These are phyloP conservation scores for Cephus rjabovi DNA, from an alignment of 2,888 invertebrate species.

Conservation along the genomic window DNA sequence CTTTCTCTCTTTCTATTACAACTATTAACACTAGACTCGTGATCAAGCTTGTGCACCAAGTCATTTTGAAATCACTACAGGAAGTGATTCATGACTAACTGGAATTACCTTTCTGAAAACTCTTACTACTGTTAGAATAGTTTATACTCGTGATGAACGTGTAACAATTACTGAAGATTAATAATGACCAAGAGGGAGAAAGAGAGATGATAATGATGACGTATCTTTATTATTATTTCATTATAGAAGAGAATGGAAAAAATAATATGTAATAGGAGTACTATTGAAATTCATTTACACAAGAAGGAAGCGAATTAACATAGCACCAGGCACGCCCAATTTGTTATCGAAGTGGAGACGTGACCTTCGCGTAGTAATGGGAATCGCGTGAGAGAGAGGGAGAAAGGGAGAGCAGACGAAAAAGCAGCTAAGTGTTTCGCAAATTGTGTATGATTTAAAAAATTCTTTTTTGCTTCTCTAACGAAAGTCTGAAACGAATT, in stretches of 20 bases:
- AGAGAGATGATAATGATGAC: too few relatives aligned
- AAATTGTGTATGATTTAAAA: neutral
- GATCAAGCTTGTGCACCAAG: neutral
- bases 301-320: too few relatives aligned
- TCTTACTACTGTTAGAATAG: neutral
- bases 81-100: neutral
- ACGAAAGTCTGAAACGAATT: neutral
- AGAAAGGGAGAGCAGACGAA: neutral
- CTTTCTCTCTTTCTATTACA: neutral
- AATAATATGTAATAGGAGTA: too few relatives aligned
- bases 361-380: too few relatives aligned
- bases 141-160: neutral
- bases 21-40: neutral
- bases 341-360: too few relatives aligned
- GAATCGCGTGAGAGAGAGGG: neutral
- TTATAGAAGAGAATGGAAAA: too few relatives aligned
- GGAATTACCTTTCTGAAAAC: neutral
- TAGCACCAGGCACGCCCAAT: too few relatives aligned
- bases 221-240: too few relatives aligned
- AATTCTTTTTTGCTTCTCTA: neutral
- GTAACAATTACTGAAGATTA: neutral
- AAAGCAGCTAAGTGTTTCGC: neutral
- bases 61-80: neutral
- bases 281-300: too few relatives aligned
- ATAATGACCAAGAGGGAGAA: neutral